These are phyloP conservation scores for Muscidifurax raptorellus DNA, from an alignment of 1,140 invertebrate genomes.

Conservation along the genomic window DNA sequence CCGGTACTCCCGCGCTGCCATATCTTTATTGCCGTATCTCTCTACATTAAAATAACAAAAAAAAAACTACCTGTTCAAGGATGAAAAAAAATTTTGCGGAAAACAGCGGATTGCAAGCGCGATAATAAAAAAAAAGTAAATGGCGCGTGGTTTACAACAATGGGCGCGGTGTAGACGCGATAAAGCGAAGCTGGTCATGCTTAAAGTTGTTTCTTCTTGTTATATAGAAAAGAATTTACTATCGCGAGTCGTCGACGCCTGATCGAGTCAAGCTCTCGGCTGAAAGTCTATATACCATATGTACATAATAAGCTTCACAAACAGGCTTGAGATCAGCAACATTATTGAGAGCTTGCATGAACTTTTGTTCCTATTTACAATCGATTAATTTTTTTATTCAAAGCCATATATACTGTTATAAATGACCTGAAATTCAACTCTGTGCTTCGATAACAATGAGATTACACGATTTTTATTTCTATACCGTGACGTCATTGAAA, in stretches of 20 bases:
- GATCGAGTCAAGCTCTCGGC: slow-evolving; percentile 61
- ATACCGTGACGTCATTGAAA: not conserved
- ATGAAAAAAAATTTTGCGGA: not conserved
- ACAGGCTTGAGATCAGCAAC: slow-evolving; percentile 7
- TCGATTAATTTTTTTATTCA: not conserved
- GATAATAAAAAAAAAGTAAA: slow-evolving; percentile 12
- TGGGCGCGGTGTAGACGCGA: not conserved
- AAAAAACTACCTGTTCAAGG: not conserved
- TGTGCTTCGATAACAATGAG: not conserved
- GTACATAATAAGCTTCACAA: slow-evolving; percentile 8
- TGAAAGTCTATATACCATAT: slow-evolving; percentile 57
- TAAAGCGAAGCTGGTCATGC: slow-evolving; percentile 38
- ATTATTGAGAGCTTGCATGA: not conserved
- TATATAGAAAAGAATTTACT: slow-evolving; percentile 59
- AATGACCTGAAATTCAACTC: not conserved
- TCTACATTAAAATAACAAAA: slow-evolving; percentile 25
- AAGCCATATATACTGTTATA: not conserved
- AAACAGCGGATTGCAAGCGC: not conserved
- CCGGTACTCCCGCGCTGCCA: slow-evolving; percentile 11
- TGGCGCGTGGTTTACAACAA: slow-evolving; percentile 30
- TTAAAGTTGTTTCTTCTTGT: slow-evolving; percentile 63
- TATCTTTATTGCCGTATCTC: slow-evolving; percentile 27
- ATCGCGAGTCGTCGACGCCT: slow-evolving; percentile 56
- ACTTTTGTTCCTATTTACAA: not conserved
- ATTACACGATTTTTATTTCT: not conserved